phyloP scores from a whole-genome alignment of 1,140 invertebrate species.

The Drosophila persimilis region DNA sequence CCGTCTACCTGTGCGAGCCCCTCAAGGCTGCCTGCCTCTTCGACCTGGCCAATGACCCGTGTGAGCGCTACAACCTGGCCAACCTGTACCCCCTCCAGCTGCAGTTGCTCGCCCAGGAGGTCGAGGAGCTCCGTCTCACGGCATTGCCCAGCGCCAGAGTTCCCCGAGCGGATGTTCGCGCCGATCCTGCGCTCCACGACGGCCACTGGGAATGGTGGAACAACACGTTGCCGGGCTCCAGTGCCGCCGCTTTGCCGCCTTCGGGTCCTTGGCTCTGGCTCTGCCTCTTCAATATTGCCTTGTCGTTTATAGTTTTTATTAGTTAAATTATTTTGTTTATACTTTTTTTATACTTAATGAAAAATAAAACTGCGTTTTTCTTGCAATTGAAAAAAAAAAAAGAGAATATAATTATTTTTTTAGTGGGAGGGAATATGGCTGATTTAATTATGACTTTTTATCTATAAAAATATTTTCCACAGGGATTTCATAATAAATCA shows the following conservation, averaged over 20 bases:
- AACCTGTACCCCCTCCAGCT: slow-evolving; percentile 55
- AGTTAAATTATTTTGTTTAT: too few species aligned
- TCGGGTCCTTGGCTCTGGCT: too few species aligned
- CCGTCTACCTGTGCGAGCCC: slow-evolving; percentile 79
- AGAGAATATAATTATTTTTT: too few species aligned
- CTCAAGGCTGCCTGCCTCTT: slow-evolving; percentile 87
- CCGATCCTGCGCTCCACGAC: slow-evolving; percentile 53
- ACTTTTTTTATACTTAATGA: too few species aligned
- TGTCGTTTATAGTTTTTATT: too few species aligned
- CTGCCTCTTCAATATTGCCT: too few species aligned
- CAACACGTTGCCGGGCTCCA: slow-evolving; percentile 23
- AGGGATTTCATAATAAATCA: too few species aligned
- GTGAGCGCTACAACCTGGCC: slow-evolving; percentile 89
- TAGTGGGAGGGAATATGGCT: too few species aligned
- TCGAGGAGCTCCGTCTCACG: slow-evolving; percentile 46
- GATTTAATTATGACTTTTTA: too few species aligned
- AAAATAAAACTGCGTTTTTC: too few species aligned
- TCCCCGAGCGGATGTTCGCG: slow-evolving; percentile 29
- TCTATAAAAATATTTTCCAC: too few species aligned
- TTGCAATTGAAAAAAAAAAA: too few species aligned
- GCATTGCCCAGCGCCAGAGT: slow-evolving; percentile 47
- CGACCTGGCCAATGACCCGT: slow-evolving; percentile 90
- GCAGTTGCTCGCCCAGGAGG: slow-evolving; percentile 58
- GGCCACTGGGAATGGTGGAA: slow-evolving; percentile 77
- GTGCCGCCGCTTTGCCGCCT: background rate